Base-by-base conservation (phyloP, 2,797 vertebrate species). In the Dicrostonyx torquatus region DNA sequence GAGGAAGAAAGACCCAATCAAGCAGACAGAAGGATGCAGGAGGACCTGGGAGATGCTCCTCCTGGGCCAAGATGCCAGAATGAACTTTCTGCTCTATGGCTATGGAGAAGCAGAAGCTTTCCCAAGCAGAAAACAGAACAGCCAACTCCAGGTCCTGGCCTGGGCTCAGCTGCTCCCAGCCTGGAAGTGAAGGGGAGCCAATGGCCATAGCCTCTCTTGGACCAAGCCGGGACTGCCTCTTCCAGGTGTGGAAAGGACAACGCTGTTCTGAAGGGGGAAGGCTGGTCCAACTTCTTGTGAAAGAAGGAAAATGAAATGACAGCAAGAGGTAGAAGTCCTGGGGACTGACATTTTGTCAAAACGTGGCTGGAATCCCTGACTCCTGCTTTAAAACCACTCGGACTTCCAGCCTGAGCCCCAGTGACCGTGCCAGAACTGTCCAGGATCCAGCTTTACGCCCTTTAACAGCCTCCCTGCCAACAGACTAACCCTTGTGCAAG, bases 1-100 rank as follows among this genome's bases (percentile, higher is more conserved):
- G 10, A 60, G 62, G 45, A 14, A 55, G 58, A 79, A 34, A 89
- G 64, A 18, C 1, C 2, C 12, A 9, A 9, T 14, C 53, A 43
- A 66, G 24, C 5, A 17, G 1, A 2, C 15, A 17, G n/a, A 34
- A 53, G 17, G 26, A n/a, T 7, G 10, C 3, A 3, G 9, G n/a
- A 45, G 40, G n/a, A 14, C 31, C 31, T 34, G 29, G 24, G 64
- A 18, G 29, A 29, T 37, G 64, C 8, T 48, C 53, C 26, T 62
- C n/a, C 62, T 12, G 24, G 55, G 3, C 37, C 58, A 29, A 95
- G 68, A 66, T 72, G 72, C 77, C 89, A 62, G 68, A 53, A 15
- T 37, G 78, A 37, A 64, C 87, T 50, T 58, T 24, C 73, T 75
- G 31, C 72, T 75, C 22, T 0, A 6, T 17, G 62, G 58, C 86